These are phyloP conservation scores for Neodon shergylaensis DNA, from an alignment of 2,113 vertebrate species.

Conservation along the genomic window DNA sequence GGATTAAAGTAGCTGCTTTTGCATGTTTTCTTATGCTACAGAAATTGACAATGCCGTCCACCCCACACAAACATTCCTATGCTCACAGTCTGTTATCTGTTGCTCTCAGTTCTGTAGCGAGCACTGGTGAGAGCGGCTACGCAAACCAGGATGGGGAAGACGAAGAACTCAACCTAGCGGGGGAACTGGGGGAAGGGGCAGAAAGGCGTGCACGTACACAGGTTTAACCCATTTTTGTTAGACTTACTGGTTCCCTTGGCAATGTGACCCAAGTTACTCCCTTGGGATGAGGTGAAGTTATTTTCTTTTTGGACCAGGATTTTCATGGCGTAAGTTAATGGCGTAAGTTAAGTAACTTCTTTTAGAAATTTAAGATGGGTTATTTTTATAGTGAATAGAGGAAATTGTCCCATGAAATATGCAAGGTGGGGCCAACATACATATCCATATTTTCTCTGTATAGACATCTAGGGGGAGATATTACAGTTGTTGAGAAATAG, in stretches of 20 bases:
- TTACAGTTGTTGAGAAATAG: background rate
- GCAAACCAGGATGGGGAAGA: background rate
- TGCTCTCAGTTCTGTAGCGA: background rate
- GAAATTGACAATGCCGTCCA: background rate
- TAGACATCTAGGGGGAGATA: background rate
- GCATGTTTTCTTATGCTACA: background rate
- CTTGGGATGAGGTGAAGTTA: background rate
- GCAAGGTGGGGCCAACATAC: background rate
- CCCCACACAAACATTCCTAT: no score
- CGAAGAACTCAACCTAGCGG: background rate
- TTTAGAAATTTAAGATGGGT: slow-evolving; percentile 23
- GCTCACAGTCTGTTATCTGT: background rate
- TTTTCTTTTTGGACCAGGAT: slow-evolving; percentile 41
- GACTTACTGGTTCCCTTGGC: background rate
- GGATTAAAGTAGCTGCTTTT: background rate
- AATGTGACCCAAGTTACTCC: background rate
- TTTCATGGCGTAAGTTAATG: slow-evolving; percentile 26
- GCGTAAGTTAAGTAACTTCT: slow-evolving; percentile 1
- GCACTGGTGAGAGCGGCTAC: background rate
- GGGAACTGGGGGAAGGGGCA: background rate
- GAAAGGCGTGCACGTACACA: background rate
- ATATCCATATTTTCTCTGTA: slow-evolving; percentile 20
- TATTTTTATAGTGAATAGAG: slow-evolving; percentile 33
- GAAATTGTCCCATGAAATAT: slow-evolving; percentile 3
- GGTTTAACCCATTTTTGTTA: slow-evolving; percentile 1